Evolutionary conservation across 2,113 vertebrate species (phyloP), one percentile per base, ranked within the genome.

Genomic region (Mastomys natalensis): DNA sequence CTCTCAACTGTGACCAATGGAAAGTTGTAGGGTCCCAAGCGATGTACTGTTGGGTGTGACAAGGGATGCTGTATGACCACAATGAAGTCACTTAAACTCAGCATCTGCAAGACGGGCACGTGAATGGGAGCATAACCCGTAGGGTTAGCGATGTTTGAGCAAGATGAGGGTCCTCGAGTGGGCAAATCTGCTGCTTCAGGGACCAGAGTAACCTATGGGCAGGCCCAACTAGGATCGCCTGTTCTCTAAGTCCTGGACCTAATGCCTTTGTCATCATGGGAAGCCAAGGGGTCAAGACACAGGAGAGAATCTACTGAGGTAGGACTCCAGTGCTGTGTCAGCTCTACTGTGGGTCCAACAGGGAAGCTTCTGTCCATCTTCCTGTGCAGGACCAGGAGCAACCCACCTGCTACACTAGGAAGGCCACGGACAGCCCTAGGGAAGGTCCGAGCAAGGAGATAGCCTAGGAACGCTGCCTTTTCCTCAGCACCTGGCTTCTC

Each of bases 251-350:
- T 22, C 48, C 81, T 68, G 40, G 60, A 17, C 26, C 13, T 16
- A 68, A 21, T 22, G 16, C 17, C 34, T 15, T 31, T 40, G 17
- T 16, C 22, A 5, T 7, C 2, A 0, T 6, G 5, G 13, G 73
- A 62, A 95, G 45, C 37, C 74, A 48, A 43, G 31, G 6, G 34
- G 40, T n/a, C 16, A 6, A 31, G 70, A 58, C 48, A 40, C 6
- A 74, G 7, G 17, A 84, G 64, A 43, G 17, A 40, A 15, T 2
- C 12, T 37, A 11, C 51, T 51, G 43, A 64, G 12, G 1, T 31
- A 84, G 26, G 48, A 29, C 37, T 43, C 62, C 12, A 29, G 48
- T n/a, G 1, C 60, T 1, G 0, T 1, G 26, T 3, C 7, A 10
- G 68, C 21, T 70, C 92, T n/a, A 1, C 12, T 11, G 40, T 1